Evolutionary conservation across 2,888 invertebrate species (phyloP), one percentile per base, ranked within the genome.

Genomic region (Tridacna gigas): DNA sequence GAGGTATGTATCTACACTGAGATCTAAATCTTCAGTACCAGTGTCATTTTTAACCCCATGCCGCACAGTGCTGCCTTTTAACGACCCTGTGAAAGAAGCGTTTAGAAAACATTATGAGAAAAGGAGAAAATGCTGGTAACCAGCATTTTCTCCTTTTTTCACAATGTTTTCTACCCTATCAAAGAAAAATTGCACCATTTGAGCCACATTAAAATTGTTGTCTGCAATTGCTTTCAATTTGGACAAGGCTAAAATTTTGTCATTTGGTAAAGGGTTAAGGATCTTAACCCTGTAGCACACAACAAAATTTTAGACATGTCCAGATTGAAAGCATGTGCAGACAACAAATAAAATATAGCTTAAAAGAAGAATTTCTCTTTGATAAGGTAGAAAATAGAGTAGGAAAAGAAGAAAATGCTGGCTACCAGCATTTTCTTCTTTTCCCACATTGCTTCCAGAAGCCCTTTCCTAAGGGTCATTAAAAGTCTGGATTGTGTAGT

Each of bases 1-100:
- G 88, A 88, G 86, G 88, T 88, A 77, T 78, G 76, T 78, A 82
- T 48, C 37, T 28, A 18, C 63, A 37, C 37, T 37, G 37, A 37
- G 37, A 7, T 7, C 37, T 37, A 37, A 37, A 37, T 37, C 37
- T 37, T 37, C 37, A 37, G 2, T 37, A 37, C 37, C 2, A 37
- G 7, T 37, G 7, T 37, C 37, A 37, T 37, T 37, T 37, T 37
- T 37, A 37, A 37, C 37, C 37, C 7, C 7, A 4, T 37, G 7
- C 37, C 37, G 7, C 37, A 37, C 37, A 37, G 7, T 37, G 37
- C 2, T 37, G 37, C 2, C 37, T 37, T 37, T 37, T 37, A 7
- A 37, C 2, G 37, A 37, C 37, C 37, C 7, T 37, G 2, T 2
- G 37, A 37, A 37, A 37, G 37, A 37, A 37, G 37, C 37, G 3